Evolutionary conservation across 2,797 vertebrate genomes (phyloP), one percentile per base, ranked within the genome.

Genomic region (Sarcophilus harrisii): DNA sequence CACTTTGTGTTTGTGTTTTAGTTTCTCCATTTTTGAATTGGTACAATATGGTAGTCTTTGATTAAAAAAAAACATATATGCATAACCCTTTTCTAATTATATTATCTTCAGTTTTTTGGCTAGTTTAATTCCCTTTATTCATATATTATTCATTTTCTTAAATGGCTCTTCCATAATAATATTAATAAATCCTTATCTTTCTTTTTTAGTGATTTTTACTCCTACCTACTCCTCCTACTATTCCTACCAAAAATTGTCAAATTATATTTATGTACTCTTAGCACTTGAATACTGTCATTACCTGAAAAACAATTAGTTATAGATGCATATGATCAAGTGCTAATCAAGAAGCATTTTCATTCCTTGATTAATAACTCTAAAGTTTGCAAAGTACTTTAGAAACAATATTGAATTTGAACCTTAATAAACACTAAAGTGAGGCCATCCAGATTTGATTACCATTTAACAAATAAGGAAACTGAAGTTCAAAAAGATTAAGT

Each of bases 1-100:
- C 92, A 95, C 92, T 96, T 95, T 95, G 95, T 55, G 3, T 94
- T 91, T 93, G 90, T 92, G 91, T 59, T 87, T 55, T 95, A 32
- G 73, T 92, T 94, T 94, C 49, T 66, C 45, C 57, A 60, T 95
- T 52, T 59, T 96, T 95, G 62, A 95, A 87, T 73, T 59, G 3
- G 0, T 87, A 24, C 49, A 6, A 32, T 2, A 5, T 3, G 5
- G 29, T 59, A 59, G 29, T 60, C 58, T 92, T 90, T 57, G 9
- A 57, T 90, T 52, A 92, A 94, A 94, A 52, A 49, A 29, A 4
- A 87, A 54, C 2, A 4, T 90, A 57, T 57, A 38, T 57, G 45
- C 21, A 49, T 57, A 90, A 30, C 1, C 38, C 24, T 30, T 0
- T 57, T 90, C 5, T n/a, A 30, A 90, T 1, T 54, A 55, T 57